Evolutionary conservation across 2,113 vertebrate genomes (phyloP).

Genomic region (human): GRCh38 chr5:50406501-50407000

Average conservation of each 20-base stretch:
- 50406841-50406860: not conserved
- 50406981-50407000: accelerated
- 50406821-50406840: not conserved
- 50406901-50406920: not conserved
- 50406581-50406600: not conserved
- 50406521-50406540: not conserved
- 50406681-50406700: not conserved
- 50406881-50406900: not conserved
- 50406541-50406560: not conserved
- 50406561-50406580: not conserved
- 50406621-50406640: not conserved
- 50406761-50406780: too few species aligned
- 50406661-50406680: not conserved
- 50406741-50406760: not conserved
- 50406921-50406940: not conserved
- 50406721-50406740: not conserved
- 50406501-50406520: not conserved
- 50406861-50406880: not conserved
- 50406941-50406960: not conserved
- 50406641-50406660: not conserved
- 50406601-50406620: not conserved
- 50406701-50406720: not conserved
- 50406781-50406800: not conserved
- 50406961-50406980: not conserved
- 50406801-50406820: not conserved